These are phyloP conservation scores for Drosophila willistoni DNA, from an alignment of 1,140 invertebrate genomes.

Conservation along the genomic window DNA sequence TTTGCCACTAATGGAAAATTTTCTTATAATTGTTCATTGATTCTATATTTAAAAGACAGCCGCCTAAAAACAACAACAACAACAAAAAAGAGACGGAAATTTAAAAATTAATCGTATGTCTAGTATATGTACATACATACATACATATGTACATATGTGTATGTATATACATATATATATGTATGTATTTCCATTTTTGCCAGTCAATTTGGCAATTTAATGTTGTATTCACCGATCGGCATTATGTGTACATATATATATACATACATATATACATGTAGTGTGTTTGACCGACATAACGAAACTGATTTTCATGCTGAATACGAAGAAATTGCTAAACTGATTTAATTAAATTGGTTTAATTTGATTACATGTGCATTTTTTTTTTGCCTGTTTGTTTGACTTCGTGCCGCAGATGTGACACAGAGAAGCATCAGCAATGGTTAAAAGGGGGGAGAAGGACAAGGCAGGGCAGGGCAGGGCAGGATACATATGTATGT, in stretches of 20 bases:
- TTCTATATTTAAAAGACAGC: not conserved
- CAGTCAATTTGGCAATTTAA: slow-evolving; percentile 3
- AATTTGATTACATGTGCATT: slow-evolving; percentile 52
- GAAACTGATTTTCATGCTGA: slow-evolving; percentile 14
- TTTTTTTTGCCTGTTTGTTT: not conserved
- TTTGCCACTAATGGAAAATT: too few species aligned
- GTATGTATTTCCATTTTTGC: not conserved
- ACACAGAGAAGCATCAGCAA: not conserved
- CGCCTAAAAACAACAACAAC: too few species aligned
- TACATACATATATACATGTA: not conserved
- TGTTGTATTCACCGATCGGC: not conserved
- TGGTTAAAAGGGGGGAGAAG: not conserved
- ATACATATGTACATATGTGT: not conserved
- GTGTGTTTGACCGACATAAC: not conserved
- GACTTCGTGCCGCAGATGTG: slow-evolving; percentile 4
- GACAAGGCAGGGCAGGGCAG: not conserved
- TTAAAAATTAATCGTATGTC: too few species aligned
- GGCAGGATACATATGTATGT: too few species aligned
- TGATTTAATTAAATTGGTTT: slow-evolving; percentile 69
- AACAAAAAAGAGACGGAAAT: not conserved
- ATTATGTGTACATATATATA: not conserved
- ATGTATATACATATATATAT: too few species aligned
- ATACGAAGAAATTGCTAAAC: slow-evolving; percentile 47
- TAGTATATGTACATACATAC: too few species aligned
- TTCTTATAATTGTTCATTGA: too few species aligned